phyloP scores from a whole-genome alignment of 2,113 vertebrate species.

The Hippopotamus amphibius region DNA sequence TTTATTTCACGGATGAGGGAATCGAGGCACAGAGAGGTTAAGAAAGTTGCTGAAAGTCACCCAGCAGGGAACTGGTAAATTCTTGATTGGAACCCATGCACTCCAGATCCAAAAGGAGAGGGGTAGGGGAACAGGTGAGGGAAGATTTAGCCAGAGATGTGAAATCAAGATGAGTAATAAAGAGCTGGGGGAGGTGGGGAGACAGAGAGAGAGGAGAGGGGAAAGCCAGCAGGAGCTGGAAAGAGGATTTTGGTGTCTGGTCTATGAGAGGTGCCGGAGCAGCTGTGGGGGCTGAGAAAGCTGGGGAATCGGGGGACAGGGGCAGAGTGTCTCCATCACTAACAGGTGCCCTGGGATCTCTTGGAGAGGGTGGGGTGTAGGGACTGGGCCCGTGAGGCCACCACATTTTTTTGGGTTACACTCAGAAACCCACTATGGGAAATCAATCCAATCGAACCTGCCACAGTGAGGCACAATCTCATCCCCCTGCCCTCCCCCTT shows the following conservation, averaged over 20 bases:
- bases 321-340: accelerated
- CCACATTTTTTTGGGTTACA: neutral
- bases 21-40: neutral
- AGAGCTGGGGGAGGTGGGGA: neutral
- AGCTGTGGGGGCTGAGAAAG: neutral
- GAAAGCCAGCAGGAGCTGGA: neutral
- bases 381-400: neutral
- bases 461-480: neutral
- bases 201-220: neutral
- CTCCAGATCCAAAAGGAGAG: neutral
- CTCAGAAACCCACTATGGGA: neutral
- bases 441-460: too few relatives aligned
- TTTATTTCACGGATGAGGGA: neutral
- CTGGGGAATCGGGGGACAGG: accelerated
- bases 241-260: neutral
- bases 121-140: neutral
- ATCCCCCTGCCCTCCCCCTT: accelerated
- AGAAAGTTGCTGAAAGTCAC: neutral
- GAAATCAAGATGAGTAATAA: neutral
- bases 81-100: neutral
- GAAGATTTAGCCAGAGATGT: neutral
- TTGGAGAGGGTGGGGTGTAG: neutral
- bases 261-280: neutral
- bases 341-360: neutral
- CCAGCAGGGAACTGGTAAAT: neutral